Evolutionary conservation across 2,113 vertebrate genomes (phyloP).

Genomic region (Chaetura pelagica): DNA sequence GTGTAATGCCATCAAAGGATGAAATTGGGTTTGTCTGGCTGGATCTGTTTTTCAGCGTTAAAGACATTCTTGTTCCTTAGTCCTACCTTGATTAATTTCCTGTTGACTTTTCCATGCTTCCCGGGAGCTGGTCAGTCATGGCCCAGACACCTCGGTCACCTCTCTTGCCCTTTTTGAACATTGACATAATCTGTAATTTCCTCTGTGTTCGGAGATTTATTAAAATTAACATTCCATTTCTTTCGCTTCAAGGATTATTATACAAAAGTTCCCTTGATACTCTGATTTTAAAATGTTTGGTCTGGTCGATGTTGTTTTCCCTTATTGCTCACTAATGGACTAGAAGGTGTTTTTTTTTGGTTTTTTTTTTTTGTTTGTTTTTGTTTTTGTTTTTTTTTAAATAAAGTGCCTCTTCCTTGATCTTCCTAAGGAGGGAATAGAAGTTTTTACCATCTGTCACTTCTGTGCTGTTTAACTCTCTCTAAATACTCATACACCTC

Average conservation of each 20-base stretch:
- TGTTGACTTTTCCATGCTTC: neutral
- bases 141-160: rapidly evolving
- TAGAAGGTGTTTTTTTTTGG: neutral
- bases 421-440: neutral
- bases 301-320: neutral
- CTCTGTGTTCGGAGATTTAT: neutral
- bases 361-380: neutral
- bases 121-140: rapidly evolving
- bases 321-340: neutral
- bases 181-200: neutral
- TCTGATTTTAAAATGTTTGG: neutral
- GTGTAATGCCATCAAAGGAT: neutral
- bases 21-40: neutral
- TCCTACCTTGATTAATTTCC: neutral
- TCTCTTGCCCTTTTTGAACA: neutral
- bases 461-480: neutral
- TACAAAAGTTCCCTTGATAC: neutral
- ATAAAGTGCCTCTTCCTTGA: neutral
- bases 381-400: neutral
- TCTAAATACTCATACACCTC: neutral
- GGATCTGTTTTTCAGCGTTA: neutral
- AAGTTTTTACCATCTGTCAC: neutral
- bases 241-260: neutral
- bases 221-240: neutral
- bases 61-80: neutral